Percentiles rank a stretch among this genome's conserved stretches.
Conservation (phyloP, 2,797 vertebrate species). For the Pangasius mekongensis region DNA sequence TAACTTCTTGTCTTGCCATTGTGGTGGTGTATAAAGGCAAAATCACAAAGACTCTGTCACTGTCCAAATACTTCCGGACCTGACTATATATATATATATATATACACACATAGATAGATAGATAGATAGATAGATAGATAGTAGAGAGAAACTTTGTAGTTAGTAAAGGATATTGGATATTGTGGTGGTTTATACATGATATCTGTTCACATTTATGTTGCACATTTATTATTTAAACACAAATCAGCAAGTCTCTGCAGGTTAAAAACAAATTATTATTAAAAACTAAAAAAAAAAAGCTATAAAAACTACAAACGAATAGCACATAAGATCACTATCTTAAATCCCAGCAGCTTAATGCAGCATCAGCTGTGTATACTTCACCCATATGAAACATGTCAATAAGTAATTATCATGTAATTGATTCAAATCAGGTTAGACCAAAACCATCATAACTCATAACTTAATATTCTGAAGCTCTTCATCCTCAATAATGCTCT, state of each 20-base stretch:
- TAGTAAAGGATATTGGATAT: not conserved
- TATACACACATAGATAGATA: not conserved
- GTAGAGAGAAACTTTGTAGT: not conserved
- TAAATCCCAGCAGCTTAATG: slow-evolving; percentile 39
- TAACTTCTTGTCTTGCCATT: no score
- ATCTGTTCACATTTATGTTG: not conserved
- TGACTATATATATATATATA: not conserved
- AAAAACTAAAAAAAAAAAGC: not conserved
- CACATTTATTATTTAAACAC: slow-evolving; percentile 1
- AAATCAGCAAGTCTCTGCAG: not conserved
- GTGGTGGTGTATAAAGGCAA: no score
- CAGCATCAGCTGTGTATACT: slow-evolving; percentile 48
- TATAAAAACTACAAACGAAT: not conserved
- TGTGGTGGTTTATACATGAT: not conserved
- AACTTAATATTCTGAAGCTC: slow-evolving; percentile 61
- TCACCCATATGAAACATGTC: slow-evolving; percentile 52
- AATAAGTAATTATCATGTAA: slow-evolving; percentile 64
- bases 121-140: slow-evolving; percentile 3
- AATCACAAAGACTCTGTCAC: no score
- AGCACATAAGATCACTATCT: not conserved
- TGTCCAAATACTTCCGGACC: no score
- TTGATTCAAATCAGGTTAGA: slow-evolving; percentile 61
- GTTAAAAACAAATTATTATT: not conserved
- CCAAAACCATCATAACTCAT: slow-evolving; percentile 57
- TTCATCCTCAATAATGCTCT: slow-evolving; percentile 62